phyloP scores from a whole-genome alignment of 2,797 vertebrate species.

The Naso thynnoides region DNA sequence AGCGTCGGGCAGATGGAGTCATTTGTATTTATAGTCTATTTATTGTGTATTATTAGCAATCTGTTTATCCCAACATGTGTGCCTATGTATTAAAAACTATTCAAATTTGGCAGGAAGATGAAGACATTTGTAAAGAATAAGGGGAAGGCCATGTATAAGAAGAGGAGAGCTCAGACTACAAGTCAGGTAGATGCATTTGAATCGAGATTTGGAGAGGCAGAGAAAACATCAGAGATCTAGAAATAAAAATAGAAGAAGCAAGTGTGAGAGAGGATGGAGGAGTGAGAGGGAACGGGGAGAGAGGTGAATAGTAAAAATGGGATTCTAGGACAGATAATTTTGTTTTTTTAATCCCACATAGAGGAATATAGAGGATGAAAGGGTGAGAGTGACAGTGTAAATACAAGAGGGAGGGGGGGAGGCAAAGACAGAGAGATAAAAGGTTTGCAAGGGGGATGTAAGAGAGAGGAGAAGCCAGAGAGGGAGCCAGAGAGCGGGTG shows the following conservation, averaged over 20 bases:
- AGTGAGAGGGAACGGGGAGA: slow-evolving; percentile 51
- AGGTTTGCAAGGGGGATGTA: slow-evolving; percentile 19
- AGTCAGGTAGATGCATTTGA: slow-evolving; percentile 27
- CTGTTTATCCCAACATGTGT: slow-evolving; percentile 45
- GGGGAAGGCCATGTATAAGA: slow-evolving; percentile 4
- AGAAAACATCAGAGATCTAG: slow-evolving; percentile 59
- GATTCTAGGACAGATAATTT: slow-evolving; percentile 51
- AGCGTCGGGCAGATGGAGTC: slow-evolving; percentile 61
- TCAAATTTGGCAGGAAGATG: not conserved
- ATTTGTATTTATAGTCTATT: slow-evolving; percentile 46
- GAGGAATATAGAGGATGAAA: slow-evolving; percentile 51
- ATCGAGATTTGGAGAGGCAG: slow-evolving; percentile 33
- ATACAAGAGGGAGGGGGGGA: slow-evolving; percentile 6
- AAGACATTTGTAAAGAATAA: not conserved
- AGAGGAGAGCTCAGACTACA: not conserved
- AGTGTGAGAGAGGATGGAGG: slow-evolving; percentile 53
- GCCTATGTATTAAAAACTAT: slow-evolving; percentile 13
- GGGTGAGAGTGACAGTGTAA: slow-evolving; percentile 25
- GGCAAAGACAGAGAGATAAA: slow-evolving; percentile 29
- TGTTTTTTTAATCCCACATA: slow-evolving; percentile 38
- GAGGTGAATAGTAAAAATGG: slow-evolving; percentile 47
- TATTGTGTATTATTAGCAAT: slow-evolving; percentile 50
- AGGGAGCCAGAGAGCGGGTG: slow-evolving; percentile 60
- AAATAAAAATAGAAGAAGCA: slow-evolving; percentile 48
- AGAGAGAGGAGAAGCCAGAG: slow-evolving; percentile 32